Conservation (phyloP, 2,797 vertebrate species). For the Sternarchorhynchus goeldii region DNA sequence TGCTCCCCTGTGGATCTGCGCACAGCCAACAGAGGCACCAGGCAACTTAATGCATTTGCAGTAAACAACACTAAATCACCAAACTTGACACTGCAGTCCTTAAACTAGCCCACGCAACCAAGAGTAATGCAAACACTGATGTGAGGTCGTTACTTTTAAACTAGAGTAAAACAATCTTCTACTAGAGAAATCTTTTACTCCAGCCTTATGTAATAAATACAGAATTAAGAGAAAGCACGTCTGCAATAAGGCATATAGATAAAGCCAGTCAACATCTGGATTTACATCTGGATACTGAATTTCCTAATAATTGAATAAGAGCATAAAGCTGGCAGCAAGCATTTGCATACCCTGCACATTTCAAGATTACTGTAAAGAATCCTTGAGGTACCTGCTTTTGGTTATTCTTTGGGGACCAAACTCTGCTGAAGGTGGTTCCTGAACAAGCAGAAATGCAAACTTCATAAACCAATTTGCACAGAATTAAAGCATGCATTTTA, state of each 20-base stretch:
- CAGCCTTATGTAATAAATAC: constrained; percentile 22
- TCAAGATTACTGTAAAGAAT: constrained; percentile 3
- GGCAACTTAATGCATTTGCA: not conserved
- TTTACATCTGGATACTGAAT: not conserved
- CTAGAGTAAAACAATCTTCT: constrained; percentile 12
- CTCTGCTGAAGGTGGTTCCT: constrained; percentile 56
- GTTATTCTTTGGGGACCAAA: constrained; percentile 66
- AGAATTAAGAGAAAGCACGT: not conserved
- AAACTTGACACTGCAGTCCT: not conserved
- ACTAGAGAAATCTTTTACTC: not conserved
- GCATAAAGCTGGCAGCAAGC: not conserved
- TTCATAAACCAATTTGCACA: constrained; percentile 1
- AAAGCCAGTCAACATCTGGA: constrained; percentile 17
- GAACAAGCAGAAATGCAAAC: constrained; percentile 24
- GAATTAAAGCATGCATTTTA: not conserved
- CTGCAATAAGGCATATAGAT: not conserved
- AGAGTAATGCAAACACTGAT: not conserved
- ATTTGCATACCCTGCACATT: not conserved
- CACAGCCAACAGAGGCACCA: constrained; percentile 6
- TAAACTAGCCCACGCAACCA: not conserved
- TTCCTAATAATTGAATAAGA: not conserved
- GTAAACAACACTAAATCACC: not conserved
- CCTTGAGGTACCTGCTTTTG: constrained; percentile 68
- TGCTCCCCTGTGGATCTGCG: constrained; percentile 70
- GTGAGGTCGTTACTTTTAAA: constrained; percentile 29